phyloP scores from a whole-genome alignment of 2,888 invertebrate genomes.

The Sphaeridia pumilis region DNA sequence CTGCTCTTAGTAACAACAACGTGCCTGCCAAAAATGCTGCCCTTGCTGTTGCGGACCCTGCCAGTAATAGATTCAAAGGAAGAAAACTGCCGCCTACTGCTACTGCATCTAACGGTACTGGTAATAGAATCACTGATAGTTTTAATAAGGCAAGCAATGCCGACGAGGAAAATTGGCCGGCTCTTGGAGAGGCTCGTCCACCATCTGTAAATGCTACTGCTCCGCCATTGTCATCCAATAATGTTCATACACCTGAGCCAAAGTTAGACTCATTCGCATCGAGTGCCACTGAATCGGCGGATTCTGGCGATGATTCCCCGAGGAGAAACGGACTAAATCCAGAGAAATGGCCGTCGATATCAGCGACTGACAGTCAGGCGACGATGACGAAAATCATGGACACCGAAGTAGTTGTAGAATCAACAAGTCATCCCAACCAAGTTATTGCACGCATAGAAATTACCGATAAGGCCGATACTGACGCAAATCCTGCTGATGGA shows the following conservation, averaged over 20 bases:
- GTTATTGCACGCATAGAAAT: background rate
- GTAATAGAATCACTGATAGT: too few relatives aligned
- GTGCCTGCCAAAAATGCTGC: conserved; percentile 3
- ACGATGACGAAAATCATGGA: background rate
- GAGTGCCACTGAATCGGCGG: conserved; percentile 26
- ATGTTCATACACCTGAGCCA: conserved; percentile 17
- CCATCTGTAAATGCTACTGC: too few relatives aligned
- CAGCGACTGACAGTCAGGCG: background rate
- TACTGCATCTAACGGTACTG: background rate
- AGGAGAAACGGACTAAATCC: conserved; percentile 5
- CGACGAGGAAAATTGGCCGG: conserved; percentile 85
- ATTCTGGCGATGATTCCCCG: conserved; percentile 28
- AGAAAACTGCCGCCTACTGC: conserved; percentile 1
- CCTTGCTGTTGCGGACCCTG: conserved; percentile 5
- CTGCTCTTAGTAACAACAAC: too few relatives aligned
- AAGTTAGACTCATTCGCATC: conserved; percentile 25
- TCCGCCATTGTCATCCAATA: conserved; percentile 22
- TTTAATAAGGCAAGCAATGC: too few relatives aligned
- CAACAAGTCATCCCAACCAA: conserved; percentile 6
- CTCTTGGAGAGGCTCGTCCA: conserved; percentile 63
- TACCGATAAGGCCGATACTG: background rate
- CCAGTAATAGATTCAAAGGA: conserved; percentile 4
- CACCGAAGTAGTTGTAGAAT: background rate
- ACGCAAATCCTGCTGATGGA: background rate
- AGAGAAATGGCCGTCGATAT: conserved; percentile 24